Evolutionary conservation across 2,797 vertebrate genomes (phyloP), one percentile per base, ranked within the genome.

Genomic region (Hyperoplus immaculatus): DNA sequence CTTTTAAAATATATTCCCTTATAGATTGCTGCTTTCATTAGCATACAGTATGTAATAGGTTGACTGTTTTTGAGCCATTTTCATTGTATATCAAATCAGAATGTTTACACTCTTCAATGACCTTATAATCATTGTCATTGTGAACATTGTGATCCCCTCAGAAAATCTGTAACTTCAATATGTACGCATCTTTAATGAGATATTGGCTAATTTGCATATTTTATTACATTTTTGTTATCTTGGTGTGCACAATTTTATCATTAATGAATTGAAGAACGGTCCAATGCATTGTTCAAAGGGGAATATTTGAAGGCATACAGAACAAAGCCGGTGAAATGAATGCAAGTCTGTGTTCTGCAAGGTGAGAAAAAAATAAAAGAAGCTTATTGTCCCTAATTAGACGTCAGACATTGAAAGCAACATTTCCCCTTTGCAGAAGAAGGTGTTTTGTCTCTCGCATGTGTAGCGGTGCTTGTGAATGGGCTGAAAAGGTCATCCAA

Each of bases 401-500:
- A 63, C 4, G 11, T 61, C 57, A 61, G 21, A 59, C 62, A 21
- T 13, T 12, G 2, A 62, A 70, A 72, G 69, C 29, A 60, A 42
- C 51, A 54, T 62, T 54, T 39, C 51, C 29, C 13, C 21, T 69
- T 51, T 56, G 36, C 49, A 14, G 54, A 57, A 21, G 8, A 60
- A 64, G 49, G 43, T 39, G 55, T 61, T 70, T 29, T 60, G 14
- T 71, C 61, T 45, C 43, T 68, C 59, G 3, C 63, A 61, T 56
- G 47, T 78, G 80, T 70, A 61, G 60, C 56, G 63, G 29, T 29
- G 50, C 57, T 66, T 54, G 18, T 16, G 3, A 16, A 75, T 65
- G 55, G 29, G 29, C 7, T 65, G 67, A 43, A 85, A 89, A 86
- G 78, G 75, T 82, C 71, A 51, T 2, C 4, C 38, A 55, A 41